Percentiles rank a stretch among this genome's conserved stretches.
Conservation (phyloP, 2,797 vertebrate species). For the Lateolabrax maculatus region DNA sequence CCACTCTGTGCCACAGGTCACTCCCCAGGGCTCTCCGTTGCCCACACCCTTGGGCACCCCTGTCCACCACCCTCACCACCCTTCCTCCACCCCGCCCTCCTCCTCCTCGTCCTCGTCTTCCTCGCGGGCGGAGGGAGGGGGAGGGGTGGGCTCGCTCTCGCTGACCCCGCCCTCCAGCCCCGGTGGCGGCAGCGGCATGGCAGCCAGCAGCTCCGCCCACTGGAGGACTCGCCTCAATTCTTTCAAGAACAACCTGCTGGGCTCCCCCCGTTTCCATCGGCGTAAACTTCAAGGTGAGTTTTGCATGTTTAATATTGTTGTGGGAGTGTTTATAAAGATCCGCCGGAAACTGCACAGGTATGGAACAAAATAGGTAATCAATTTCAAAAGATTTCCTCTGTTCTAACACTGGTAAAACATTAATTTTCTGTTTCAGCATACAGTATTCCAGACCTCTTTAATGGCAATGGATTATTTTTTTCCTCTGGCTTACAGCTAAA, state of each 20-base stretch:
- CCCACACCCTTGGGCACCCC: slow-evolving; percentile 94
- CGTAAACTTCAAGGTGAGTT: slow-evolving; percentile 93
- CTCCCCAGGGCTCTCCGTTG: slow-evolving; percentile 92
- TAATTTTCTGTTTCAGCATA: not conserved
- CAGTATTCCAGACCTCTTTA: not conserved
- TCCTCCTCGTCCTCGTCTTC: slow-evolving; percentile 91
- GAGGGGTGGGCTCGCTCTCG: slow-evolving; percentile 87
- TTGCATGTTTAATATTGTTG: not conserved
- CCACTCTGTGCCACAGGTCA: slow-evolving; percentile 90
- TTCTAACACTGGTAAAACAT: not conserved
- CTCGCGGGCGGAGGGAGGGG: slow-evolving; percentile 85
- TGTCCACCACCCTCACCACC: slow-evolving; percentile 93
- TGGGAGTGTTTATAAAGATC: not conserved
- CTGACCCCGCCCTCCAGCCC: slow-evolving; percentile 91
- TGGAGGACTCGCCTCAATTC: slow-evolving; percentile 96
- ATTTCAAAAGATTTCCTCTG: not conserved
- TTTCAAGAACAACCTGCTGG: slow-evolving; percentile 95
- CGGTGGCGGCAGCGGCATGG: slow-evolving; percentile 86
- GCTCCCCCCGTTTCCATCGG: slow-evolving; percentile 95
- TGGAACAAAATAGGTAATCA: not conserved
- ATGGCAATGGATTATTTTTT: not conserved
- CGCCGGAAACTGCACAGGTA: not conserved
- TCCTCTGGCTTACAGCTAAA: not conserved
- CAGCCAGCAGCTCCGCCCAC: slow-evolving; percentile 92
- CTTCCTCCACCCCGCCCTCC: slow-evolving; percentile 91